Percentiles rank a stretch among this genome's conserved stretches.
phyloP scores from a whole-genome alignment of 2,113 vertebrate species.

The Calidris pygmaea region DNA sequence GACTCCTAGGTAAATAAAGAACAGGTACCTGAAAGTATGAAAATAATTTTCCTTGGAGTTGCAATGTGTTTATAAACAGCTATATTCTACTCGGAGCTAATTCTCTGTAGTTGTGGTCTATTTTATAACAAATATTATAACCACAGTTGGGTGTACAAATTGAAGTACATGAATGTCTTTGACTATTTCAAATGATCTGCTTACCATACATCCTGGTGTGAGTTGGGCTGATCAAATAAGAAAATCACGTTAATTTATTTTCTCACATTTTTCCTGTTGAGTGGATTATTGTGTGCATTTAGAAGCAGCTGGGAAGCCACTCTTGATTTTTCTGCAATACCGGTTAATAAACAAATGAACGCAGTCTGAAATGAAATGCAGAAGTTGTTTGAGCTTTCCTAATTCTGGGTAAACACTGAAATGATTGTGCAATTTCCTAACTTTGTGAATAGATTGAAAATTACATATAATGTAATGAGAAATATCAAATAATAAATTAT shows the following conservation, averaged over 20 bases:
- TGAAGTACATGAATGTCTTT: not conserved
- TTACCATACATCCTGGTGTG: not conserved
- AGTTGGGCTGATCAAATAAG: not conserved
- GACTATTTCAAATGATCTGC: not conserved
- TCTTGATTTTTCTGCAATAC: not conserved
- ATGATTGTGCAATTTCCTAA: not conserved
- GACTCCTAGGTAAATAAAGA: not conserved
- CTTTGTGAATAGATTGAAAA: not conserved
- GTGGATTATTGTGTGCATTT: not conserved
- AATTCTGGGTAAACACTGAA: not conserved
- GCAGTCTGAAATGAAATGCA: not conserved
- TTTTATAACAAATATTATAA: not conserved
- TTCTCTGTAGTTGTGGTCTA: not conserved
- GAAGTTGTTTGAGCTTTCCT: not conserved
- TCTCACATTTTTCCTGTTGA: not conserved
- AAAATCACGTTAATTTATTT: not conserved
- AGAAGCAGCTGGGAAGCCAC: not conserved
- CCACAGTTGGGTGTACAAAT: not conserved
- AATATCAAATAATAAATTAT: too few relatives aligned
- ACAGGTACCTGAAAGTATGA: not conserved
- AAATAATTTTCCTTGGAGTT: not conserved
- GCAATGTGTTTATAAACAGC: not conserved
- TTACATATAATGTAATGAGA: too few relatives aligned
- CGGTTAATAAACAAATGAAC: not conserved
- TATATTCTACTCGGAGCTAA: not conserved